Evolutionary conservation across 2,888 invertebrate species (phyloP).

Genomic region (Coenonympha glycerion): DNA sequence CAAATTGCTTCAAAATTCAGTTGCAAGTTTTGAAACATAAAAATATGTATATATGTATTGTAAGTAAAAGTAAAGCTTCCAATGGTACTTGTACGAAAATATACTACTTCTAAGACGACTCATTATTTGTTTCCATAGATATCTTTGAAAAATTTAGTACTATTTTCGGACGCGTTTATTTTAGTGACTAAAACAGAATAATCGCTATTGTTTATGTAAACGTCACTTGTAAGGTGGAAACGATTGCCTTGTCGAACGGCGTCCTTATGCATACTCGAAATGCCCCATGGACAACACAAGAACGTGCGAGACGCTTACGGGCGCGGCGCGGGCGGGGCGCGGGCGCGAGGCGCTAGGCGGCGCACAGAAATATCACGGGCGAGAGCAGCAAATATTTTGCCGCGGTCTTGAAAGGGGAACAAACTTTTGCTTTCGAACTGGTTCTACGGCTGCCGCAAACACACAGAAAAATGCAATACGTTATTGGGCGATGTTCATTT

Average conservation of each 20-base stretch:
- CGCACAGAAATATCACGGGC: conserved; percentile 86
- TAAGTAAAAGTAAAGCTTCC: too few species aligned
- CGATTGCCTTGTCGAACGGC: conserved; percentile 40
- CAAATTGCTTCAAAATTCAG: too few species aligned
- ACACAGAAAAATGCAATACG: conserved; percentile 66
- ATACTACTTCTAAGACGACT: too few species aligned
- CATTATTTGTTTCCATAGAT: too few species aligned
- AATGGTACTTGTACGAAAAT: too few species aligned
- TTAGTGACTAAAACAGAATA: too few species aligned
- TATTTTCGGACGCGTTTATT: too few species aligned
- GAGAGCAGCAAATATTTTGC: conserved; percentile 84
- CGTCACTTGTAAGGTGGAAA: conserved; percentile 3
- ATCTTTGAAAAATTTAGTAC: too few species aligned
- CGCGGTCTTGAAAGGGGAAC: conserved; percentile 85
- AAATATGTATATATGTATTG: too few species aligned
- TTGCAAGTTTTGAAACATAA: too few species aligned
- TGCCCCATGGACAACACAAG: conserved; percentile 48
- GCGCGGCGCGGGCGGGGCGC: too few species aligned
- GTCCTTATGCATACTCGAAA: conserved; percentile 30
- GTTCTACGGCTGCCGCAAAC: conserved; percentile 75
- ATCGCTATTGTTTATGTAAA: background rate
- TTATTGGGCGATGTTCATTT: conserved; percentile 35
- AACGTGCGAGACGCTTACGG: conserved; percentile 71
- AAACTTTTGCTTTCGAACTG: conserved; percentile 79
- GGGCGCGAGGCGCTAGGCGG: conserved; percentile 75